phyloP scores from a whole-genome alignment of 1,140 invertebrate species.

The Lepidotrigona ventralis region DNA sequence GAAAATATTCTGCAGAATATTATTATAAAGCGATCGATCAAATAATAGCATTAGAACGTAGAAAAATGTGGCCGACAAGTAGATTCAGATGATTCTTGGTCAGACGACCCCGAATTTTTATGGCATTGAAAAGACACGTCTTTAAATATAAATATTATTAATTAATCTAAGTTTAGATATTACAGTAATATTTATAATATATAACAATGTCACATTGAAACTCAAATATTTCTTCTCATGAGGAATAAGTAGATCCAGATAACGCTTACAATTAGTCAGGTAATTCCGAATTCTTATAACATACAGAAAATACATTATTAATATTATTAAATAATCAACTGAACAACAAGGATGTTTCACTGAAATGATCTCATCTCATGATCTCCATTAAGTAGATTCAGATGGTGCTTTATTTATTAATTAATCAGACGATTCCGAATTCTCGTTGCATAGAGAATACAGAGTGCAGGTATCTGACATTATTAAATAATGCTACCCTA shows the following conservation, averaged over 20 bases:
- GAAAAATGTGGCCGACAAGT: background rate
- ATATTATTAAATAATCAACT: background rate
- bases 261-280: background rate
- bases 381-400: background rate
- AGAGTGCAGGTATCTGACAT: background rate
- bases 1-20: background rate
- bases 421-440: background rate
- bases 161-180: background rate
- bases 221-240: background rate
- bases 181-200: background rate
- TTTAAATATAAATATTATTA: background rate
- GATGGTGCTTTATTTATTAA: background rate
- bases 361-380: background rate
- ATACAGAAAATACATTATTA: background rate
- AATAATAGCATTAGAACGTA: no score
- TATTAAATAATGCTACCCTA: background rate
- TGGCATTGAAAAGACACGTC: background rate
- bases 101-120: accelerated
- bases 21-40: background rate
- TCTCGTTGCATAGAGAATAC: accelerated
- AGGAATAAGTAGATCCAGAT: background rate
- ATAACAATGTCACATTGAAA: background rate
- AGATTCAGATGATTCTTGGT: background rate
- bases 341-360: no score
- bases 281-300: background rate